These are phyloP conservation scores for Conistra vaccinii DNA, from an alignment of 2,888 invertebrate species.

Conservation along the genomic window DNA sequence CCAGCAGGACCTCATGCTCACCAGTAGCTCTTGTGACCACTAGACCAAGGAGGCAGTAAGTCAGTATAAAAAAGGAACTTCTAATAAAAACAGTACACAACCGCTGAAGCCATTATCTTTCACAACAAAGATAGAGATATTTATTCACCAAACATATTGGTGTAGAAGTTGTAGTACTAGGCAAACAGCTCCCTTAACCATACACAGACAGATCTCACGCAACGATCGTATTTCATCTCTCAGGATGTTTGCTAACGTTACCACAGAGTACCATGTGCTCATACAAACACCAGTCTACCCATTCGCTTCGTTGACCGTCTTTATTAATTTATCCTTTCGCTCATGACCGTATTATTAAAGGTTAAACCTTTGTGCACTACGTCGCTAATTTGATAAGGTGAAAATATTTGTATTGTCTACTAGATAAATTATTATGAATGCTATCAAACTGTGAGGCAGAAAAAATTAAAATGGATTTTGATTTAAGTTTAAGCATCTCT, in stretches of 20 bases:
- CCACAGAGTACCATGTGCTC: conserved; percentile 32
- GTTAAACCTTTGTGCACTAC: not conserved
- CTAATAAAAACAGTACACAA: no score
- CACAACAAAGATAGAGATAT: conserved; percentile 2
- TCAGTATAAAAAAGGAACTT: no score
- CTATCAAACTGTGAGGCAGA: no score
- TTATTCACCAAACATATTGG: conserved; percentile 4
- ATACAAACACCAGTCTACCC: not conserved
- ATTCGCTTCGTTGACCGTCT: conserved; percentile 1
- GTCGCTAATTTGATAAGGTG: not conserved
- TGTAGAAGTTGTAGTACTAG: conserved; percentile 9
- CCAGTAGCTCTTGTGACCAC: no score
- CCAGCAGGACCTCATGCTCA: no score
- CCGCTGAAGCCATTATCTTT: not conserved
- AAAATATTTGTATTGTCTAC: not conserved
- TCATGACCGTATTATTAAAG: not conserved
- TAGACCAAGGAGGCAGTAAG: no score
- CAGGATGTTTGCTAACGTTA: conserved; percentile 49
- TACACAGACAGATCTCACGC: conserved; percentile 29
- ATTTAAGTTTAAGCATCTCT: not conserved
- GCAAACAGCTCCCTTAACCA: conserved; percentile 16
- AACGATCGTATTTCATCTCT: conserved; percentile 55
- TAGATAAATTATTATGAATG: not conserved
- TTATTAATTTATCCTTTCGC: conserved; percentile 18
- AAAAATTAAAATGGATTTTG: not conserved